These are phyloP conservation scores for Drosophila sturtevanti DNA, from an alignment of 1,140 invertebrate genomes.

Conservation along the genomic window DNA sequence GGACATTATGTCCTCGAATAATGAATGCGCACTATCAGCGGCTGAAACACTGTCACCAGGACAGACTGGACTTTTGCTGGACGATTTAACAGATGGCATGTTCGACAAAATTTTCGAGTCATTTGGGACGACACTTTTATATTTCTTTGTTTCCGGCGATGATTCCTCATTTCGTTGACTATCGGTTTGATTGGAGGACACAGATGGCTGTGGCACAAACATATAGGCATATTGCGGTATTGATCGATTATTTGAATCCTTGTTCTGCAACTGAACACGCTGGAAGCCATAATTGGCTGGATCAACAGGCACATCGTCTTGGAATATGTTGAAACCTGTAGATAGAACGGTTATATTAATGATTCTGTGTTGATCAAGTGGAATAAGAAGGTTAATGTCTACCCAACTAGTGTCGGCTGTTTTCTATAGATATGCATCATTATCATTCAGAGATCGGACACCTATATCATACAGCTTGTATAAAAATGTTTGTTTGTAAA, in stretches of 20 bases:
- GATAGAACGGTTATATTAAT: not conserved
- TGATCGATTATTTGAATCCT: slow-evolving; percentile 32
- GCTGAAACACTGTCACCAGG: slow-evolving; percentile 43
- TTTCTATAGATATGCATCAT: not conserved
- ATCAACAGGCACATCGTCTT: slow-evolving; percentile 44
- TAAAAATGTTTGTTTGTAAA: not conserved
- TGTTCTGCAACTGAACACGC: slow-evolving; percentile 35
- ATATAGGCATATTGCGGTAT: slow-evolving; percentile 50
- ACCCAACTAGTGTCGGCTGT: not conserved
- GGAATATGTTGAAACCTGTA: slow-evolving; percentile 59
- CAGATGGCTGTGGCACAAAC: not conserved
- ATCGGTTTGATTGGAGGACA: not conserved
- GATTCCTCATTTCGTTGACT: slow-evolving; percentile 8
- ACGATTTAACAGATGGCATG: slow-evolving; percentile 24
- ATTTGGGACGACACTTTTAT: slow-evolving; percentile 17
- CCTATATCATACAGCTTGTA: not conserved
- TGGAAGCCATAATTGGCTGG: slow-evolving; percentile 32
- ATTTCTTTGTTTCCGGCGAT: slow-evolving; percentile 38
- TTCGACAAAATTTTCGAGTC: not conserved
- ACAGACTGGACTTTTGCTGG: slow-evolving; percentile 32
- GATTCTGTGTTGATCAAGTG: not conserved
- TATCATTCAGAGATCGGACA: not conserved
- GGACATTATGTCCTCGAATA: slow-evolving; percentile 67
- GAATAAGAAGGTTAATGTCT: not conserved
- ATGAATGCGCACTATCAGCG: slow-evolving; percentile 43